phyloP scores from a whole-genome alignment of 1,140 invertebrate species.

The Macrocentrus cingulum region DNA sequence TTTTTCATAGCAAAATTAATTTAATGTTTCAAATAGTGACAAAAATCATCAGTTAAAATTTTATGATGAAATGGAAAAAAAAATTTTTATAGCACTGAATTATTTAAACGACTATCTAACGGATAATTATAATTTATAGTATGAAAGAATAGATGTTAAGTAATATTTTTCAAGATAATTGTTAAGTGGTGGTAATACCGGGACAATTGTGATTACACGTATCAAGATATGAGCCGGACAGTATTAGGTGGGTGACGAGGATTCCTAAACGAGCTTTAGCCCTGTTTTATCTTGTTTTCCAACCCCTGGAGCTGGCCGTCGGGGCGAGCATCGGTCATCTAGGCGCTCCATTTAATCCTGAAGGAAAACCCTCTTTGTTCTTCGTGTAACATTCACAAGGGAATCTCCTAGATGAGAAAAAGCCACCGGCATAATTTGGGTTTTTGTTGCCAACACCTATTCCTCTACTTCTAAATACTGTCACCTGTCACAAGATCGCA shows the following conservation, averaged over 20 bases:
- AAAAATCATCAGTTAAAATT: too few relatives aligned
- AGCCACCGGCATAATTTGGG: slow-evolving; percentile 9
- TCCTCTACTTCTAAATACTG: neutral
- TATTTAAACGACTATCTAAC: too few relatives aligned
- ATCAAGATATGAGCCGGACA: slow-evolving; percentile 32
- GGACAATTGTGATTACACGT: slow-evolving; percentile 27
- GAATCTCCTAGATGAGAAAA: slow-evolving; percentile 20
- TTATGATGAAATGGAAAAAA: too few relatives aligned
- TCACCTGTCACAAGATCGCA: too few relatives aligned
- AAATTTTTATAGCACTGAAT: too few relatives aligned
- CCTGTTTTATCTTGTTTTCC: slow-evolving; percentile 57
- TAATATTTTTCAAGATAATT: too few relatives aligned
- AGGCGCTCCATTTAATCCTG: slow-evolving; percentile 58
- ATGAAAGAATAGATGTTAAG: too few relatives aligned
- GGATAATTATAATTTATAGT: too few relatives aligned
- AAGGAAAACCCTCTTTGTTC: slow-evolving; percentile 48
- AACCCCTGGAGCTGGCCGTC: slow-evolving; percentile 29
- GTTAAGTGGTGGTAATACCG: too few relatives aligned
- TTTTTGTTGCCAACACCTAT: neutral
- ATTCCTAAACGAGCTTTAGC: slow-evolving; percentile 46
- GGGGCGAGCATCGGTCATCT: slow-evolving; percentile 55
- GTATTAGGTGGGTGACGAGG: slow-evolving; percentile 21
- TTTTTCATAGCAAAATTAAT: neutral
- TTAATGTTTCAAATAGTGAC: neutral
- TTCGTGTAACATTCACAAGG: slow-evolving; percentile 37